Evolutionary conservation across 2,113 vertebrate genomes (phyloP).

Genomic region (Orthonyx spaldingii): DNA sequence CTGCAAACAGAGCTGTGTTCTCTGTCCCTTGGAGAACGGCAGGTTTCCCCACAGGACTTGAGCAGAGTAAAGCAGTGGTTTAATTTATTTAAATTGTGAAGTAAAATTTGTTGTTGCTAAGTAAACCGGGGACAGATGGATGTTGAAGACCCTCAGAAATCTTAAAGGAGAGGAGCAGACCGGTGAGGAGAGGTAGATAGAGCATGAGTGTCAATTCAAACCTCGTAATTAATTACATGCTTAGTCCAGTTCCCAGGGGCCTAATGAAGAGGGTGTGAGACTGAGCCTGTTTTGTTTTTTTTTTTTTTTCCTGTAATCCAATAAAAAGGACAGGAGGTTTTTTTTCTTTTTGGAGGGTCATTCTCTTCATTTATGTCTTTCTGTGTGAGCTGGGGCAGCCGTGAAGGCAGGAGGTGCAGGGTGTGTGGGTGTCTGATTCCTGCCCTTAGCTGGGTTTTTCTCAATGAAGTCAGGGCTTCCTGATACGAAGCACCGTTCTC

Average conservation of each 20-base stretch:
- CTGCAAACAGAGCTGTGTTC: neutral
- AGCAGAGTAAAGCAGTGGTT: neutral
- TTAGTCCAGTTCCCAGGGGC: constrained; percentile 25
- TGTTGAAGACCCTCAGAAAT: neutral
- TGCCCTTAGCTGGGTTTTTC: neutral
- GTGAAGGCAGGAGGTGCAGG: neutral
- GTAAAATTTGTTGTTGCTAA: neutral
- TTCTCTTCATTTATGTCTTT: fast-evolving
- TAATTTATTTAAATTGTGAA: neutral
- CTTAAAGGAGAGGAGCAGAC: neutral
- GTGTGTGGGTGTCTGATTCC: neutral
- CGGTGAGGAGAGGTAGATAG: neutral
- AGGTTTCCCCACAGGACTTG: neutral
- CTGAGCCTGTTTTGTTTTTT: neutral
- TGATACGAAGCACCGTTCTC: fast-evolving
- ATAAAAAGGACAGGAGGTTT: neutral
- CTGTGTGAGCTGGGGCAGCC: neutral
- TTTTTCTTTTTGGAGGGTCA: neutral
- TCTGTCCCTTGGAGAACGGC: neutral
- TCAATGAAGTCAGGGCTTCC: fast-evolving
- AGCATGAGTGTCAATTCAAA: neutral
- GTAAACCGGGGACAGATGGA: neutral
- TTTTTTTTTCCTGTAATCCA: neutral
- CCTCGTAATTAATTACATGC: constrained; percentile 21
- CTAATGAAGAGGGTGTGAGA: constrained; percentile 6